A percentile compares a stretch with the other conserved stretches of the same genome.
Evolutionary conservation across 2,113 vertebrate genomes (phyloP).

Genomic region (Apteryx mantelli): DNA sequence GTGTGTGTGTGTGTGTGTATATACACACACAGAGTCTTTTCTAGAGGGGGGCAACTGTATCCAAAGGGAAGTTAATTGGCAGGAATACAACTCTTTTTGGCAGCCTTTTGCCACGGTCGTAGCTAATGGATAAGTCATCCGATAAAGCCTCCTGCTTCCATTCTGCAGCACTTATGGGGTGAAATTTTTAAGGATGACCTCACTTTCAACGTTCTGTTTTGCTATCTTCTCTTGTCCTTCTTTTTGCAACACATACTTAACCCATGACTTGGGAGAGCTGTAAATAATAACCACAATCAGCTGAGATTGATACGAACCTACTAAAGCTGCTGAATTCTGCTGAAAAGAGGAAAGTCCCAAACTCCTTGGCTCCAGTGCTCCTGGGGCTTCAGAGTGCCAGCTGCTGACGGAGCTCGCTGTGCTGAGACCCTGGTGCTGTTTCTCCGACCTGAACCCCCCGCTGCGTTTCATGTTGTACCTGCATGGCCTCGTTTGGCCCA

Average conservation of each 20-base stretch:
- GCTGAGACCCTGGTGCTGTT: background rate
- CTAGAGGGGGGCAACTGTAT: too few relatives aligned
- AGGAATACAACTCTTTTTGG: background rate
- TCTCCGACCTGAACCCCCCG: too few relatives aligned
- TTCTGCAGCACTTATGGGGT: accelerated
- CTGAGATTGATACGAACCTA: background rate
- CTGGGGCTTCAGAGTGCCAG: background rate
- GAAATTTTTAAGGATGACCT: background rate
- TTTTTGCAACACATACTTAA: background rate
- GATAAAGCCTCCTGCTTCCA: background rate
- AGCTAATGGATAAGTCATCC: background rate
- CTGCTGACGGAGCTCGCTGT: accelerated
- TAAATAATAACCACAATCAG: background rate
- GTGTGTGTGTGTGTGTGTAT: too few relatives aligned
- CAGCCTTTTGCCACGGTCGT: background rate
- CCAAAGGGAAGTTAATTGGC: background rate
- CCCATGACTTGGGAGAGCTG: background rate
- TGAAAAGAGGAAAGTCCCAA: background rate
- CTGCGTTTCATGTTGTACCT: too few relatives aligned
- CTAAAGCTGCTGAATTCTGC: background rate
- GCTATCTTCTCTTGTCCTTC: background rate
- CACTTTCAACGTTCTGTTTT: background rate
- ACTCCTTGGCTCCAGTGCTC: background rate
- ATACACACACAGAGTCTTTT: accelerated
- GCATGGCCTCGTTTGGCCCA: background rate